Conservation (phyloP, 2,797 vertebrate species). For the Trichosurus vulpecula region DNA sequence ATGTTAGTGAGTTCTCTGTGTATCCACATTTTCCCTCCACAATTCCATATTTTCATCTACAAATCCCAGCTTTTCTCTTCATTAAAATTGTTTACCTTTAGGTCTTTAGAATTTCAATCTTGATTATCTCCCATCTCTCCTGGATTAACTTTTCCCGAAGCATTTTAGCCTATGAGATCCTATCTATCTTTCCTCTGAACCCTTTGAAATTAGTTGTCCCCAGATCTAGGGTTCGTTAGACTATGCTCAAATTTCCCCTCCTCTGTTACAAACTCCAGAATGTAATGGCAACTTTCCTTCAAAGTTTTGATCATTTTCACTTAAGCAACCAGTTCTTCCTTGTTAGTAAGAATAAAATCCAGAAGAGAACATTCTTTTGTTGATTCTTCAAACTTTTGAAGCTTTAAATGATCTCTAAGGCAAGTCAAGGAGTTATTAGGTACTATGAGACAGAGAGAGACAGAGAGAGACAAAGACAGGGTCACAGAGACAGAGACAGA, state of each 20-base stretch:
- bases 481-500: background rate
- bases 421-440: too few species aligned
- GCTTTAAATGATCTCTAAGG: background rate
- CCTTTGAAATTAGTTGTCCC: background rate
- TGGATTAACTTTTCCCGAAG: background rate
- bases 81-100: background rate
- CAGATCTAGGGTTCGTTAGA: background rate
- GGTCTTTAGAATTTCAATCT: background rate
- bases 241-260: background rate
- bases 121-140: background rate
- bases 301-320: background rate
- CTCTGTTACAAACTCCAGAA: background rate
- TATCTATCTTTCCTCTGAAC: background rate
- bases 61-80: background rate
- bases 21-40: background rate
- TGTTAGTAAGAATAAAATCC: background rate
- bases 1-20: background rate
- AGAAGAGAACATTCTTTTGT: background rate
- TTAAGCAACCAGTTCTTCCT: background rate
- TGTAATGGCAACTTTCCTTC: background rate
- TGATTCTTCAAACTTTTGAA: background rate
- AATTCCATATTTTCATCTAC: background rate
- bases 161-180: background rate
- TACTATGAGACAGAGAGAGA: background rate
- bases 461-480: too few species aligned